Conservation (phyloP, 92 coral and sea anemone genomes). For the Umimayanthus chanpuru region DNA sequence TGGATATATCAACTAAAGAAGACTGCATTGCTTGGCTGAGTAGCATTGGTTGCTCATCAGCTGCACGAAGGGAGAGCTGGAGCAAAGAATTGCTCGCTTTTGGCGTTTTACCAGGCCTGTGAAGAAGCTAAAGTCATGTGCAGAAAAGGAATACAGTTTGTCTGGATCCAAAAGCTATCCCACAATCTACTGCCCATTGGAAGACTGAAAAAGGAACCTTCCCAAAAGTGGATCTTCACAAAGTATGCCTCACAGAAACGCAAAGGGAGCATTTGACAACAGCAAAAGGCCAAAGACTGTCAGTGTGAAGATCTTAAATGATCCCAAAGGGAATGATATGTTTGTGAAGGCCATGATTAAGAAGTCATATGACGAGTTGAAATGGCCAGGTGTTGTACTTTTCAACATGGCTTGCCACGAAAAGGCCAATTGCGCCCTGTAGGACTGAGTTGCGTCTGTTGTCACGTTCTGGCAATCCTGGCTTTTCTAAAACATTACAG, state of each 20-base stretch:
- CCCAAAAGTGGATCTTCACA: neutral
- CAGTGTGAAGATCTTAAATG: conserved; percentile 31
- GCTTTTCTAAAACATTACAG: conserved; percentile 23
- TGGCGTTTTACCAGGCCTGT: no score
- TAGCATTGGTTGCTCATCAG: no score
- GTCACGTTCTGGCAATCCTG: conserved; percentile 29
- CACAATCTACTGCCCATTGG: neutral
- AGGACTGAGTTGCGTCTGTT: conserved; percentile 44
- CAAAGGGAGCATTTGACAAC: conserved; percentile 40
- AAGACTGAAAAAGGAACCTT: neutral
- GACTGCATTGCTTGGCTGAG: no score
- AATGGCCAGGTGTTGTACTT: conserved; percentile 29
- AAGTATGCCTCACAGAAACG: neutral
- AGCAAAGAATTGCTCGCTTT: no score
- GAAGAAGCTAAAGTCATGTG: no score
- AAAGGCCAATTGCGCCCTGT: conserved; percentile 48
- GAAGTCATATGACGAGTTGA: conserved; percentile 35
- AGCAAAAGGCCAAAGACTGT: conserved; percentile 33
- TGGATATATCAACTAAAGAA: no score
- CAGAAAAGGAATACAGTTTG: neutral
- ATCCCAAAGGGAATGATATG: conserved; percentile 9
- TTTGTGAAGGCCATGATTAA: conserved; percentile 49
- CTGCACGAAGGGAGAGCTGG: no score
- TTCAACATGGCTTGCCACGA: conserved; percentile 36
- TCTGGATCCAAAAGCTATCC: neutral